phyloP scores from a whole-genome alignment of 2,113 vertebrate genomes.

The Chionomys nivalis region DNA sequence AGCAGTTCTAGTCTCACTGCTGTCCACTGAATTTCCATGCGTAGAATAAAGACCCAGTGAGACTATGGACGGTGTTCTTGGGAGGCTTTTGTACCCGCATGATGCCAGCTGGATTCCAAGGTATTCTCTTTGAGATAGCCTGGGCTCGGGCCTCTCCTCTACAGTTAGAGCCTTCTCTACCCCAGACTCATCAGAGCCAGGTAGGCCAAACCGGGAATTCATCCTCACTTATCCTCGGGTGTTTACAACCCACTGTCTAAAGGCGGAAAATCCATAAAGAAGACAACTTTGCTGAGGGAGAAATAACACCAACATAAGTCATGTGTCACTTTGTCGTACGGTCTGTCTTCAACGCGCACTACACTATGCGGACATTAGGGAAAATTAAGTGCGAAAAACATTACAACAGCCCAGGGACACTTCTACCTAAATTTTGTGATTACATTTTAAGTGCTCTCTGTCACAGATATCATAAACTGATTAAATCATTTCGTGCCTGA shows the following conservation, averaged over 20 bases:
- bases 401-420: conserved; percentile 92
- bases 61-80: not conserved
- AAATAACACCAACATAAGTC: conserved; percentile 45
- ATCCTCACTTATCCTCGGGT: conserved; percentile 2
- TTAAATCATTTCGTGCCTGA: conserved; percentile 96
- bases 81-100: not conserved
- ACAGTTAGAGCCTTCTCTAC: not conserved
- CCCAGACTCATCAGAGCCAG: not conserved
- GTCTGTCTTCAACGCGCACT: conserved; percentile 25
- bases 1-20: conserved; percentile 5
- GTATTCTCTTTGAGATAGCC: not conserved
- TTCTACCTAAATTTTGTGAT: conserved; percentile 96
- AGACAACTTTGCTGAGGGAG: conserved; percentile 20
- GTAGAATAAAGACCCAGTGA: not conserved
- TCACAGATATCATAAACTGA: conserved; percentile 97
- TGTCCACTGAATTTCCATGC: not conserved
- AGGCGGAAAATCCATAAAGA: conserved; percentile 14
- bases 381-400: conserved; percentile 89
- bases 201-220: not conserved
- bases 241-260: conserved; percentile 38
- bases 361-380: conserved; percentile 78
- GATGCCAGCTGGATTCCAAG: not conserved
- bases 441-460: conserved; percentile 96
- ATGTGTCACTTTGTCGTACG: conserved; percentile 26
- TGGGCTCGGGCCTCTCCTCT: not conserved